These are phyloP conservation scores for Nomada lathburiana DNA, from an alignment of 2,888 invertebrate genomes.

Conservation along the genomic window DNA sequence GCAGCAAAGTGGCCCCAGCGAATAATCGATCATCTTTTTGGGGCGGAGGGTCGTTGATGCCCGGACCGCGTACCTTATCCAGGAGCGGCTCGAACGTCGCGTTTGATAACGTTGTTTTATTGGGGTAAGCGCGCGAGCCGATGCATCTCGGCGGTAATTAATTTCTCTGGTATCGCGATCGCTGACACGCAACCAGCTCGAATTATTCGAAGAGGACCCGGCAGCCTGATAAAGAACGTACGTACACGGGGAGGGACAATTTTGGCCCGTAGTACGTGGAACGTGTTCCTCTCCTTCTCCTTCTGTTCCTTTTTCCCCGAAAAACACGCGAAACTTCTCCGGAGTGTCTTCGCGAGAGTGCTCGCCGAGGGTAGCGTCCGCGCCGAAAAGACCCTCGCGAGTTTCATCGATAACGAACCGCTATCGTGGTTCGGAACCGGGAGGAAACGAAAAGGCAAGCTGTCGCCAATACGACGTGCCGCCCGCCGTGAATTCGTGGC, in stretches of 20 bases:
- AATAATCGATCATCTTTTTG: conserved; percentile 61
- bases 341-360: neutral
- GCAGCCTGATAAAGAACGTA: conserved; percentile 23
- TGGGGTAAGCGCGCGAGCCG: conserved; percentile 27
- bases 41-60: conserved; percentile 23
- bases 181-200: conserved; percentile 51
- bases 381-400: neutral
- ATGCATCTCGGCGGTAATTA: conserved; percentile 55
- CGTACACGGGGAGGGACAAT: neutral
- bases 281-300: neutral
- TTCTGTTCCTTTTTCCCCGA: neutral
- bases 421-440: conserved; percentile 45
- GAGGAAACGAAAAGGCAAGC: conserved; percentile 67
- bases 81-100: conserved; percentile 44
- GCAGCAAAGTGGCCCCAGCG: conserved; percentile 35
- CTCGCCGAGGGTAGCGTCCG: neutral
- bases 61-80: conserved; percentile 39
- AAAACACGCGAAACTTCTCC: neutral
- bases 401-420: conserved; percentile 49
- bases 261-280: neutral
- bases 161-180: conserved; percentile 53
- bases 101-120: conserved; percentile 58
- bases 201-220: conserved; percentile 42
- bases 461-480: conserved; percentile 63
- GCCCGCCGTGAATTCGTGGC: conserved; percentile 68